Conservation (phyloP, 2,113 vertebrate species). For the Ciconia stormi region DNA sequence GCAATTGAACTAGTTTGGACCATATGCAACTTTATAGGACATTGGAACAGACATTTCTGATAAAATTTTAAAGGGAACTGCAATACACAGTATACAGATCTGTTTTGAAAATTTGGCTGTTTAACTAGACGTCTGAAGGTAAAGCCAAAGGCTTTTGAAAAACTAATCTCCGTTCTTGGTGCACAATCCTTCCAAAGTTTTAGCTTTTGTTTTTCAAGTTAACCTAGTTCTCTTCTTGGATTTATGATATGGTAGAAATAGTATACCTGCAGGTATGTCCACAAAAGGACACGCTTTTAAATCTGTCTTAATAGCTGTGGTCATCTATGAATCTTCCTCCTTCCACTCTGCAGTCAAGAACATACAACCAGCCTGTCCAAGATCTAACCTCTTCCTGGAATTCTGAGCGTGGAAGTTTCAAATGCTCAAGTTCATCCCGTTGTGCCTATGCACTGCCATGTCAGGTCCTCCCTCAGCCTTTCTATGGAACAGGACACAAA, state of each 20-base stretch:
- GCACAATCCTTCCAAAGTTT: not conserved
- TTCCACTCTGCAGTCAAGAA: not conserved
- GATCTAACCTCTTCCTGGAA: not conserved
- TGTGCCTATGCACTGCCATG: not conserved
- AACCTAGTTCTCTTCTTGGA: not conserved
- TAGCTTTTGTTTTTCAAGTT: not conserved
- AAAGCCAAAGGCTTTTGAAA: not conserved
- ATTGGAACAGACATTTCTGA: not conserved
- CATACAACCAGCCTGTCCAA: not conserved
- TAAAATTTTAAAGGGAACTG: not conserved
- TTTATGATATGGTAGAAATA: not conserved
- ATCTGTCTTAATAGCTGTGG: not conserved
- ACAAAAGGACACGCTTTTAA: not conserved
- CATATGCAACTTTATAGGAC: not conserved
- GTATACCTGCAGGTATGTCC: not conserved
- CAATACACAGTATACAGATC: not conserved
- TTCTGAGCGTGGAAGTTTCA: not conserved
- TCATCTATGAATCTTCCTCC: not conserved
- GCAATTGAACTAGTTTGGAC: not conserved
- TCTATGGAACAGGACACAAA: slow-evolving; percentile 2
- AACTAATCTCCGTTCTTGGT: not conserved
- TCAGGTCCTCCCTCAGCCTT: not conserved
- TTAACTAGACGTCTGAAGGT: not conserved
- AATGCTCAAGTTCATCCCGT: not conserved
- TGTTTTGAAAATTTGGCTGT: not conserved